phyloP scores from a whole-genome alignment of 1,140 invertebrate genomes.

The Pollicipes pollicipes region DNA sequence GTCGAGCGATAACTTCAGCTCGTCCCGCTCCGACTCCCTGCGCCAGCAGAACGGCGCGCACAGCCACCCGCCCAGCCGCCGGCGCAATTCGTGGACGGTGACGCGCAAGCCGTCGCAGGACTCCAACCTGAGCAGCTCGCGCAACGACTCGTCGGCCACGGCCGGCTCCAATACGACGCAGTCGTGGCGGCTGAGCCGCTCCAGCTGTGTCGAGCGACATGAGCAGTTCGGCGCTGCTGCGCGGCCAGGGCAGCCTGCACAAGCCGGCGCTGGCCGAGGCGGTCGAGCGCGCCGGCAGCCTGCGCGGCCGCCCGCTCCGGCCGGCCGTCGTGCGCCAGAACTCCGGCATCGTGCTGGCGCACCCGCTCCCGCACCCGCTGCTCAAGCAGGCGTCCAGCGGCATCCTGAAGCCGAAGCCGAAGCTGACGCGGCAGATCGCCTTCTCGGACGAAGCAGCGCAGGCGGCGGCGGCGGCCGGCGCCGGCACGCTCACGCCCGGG shows the following conservation, averaged over 20 bases:
- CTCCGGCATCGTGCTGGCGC: neutral
- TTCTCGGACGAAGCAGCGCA: neutral
- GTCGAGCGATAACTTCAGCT: conserved; percentile 74
- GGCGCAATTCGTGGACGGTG: conserved; percentile 67
- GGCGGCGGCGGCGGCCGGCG: too few relatives aligned
- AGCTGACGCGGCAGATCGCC: neutral
- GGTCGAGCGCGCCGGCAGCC: neutral
- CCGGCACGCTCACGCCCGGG: neutral
- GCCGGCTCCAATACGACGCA: conserved; percentile 44
- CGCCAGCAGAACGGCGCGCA: conserved; percentile 32
- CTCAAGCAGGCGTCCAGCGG: neutral
- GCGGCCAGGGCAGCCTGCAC: neutral
- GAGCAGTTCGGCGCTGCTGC: neutral
- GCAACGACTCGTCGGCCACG: conserved; percentile 73
- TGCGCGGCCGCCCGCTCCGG: neutral
- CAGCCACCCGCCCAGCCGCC: conserved; percentile 41
- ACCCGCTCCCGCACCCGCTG: neutral
- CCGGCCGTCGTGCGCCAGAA: neutral
- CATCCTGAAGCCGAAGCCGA: neutral
- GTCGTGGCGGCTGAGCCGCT: conserved; percentile 44
- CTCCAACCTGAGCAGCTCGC: conserved; percentile 54
- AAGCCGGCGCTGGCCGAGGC: neutral
- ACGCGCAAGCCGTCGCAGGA: conserved; percentile 76
- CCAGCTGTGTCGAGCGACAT: conserved; percentile 17
- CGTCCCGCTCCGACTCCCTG: conserved; percentile 65